phyloP scores from a whole-genome alignment of 1,140 invertebrate genomes.

The Aphaenogaster rudis region DNA sequence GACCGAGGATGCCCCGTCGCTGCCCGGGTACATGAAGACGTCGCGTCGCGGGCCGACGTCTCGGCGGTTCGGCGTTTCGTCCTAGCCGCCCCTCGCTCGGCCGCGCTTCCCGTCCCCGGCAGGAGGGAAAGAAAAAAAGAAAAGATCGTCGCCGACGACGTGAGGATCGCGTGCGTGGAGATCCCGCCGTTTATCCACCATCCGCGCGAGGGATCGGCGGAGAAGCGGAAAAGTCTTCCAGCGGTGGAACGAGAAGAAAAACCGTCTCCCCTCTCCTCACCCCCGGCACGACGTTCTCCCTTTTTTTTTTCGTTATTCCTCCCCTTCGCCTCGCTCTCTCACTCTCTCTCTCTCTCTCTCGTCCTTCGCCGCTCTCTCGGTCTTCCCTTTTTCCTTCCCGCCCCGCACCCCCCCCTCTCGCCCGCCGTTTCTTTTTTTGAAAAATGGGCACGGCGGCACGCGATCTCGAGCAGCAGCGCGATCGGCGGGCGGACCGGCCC shows the following conservation, averaged over 20 bases:
- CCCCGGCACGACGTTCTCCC: not conserved
- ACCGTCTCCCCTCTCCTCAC: not conserved
- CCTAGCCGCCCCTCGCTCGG: not conserved
- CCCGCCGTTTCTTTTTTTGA: slow-evolving; percentile 68
- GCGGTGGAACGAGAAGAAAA: slow-evolving; percentile 46
- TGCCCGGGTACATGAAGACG: slow-evolving; percentile 16
- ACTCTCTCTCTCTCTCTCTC: not conserved
- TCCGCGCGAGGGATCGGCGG: not conserved
- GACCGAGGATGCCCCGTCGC: slow-evolving; percentile 48
- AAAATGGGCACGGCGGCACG: slow-evolving; percentile 82
- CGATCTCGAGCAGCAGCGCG: slow-evolving; percentile 73
- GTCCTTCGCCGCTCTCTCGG: not conserved
- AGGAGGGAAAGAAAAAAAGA: not conserved
- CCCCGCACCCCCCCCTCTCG: not conserved
- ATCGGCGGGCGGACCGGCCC: slow-evolving; percentile 47
- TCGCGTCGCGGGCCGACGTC: slow-evolving; percentile 20
- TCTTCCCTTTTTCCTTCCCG: not conserved
- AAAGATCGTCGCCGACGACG: not conserved
- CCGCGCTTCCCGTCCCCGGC: not conserved
- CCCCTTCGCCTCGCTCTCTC: not conserved
- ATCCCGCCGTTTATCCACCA: not conserved
- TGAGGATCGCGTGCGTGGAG: not conserved
- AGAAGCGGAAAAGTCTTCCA: slow-evolving; percentile 43
- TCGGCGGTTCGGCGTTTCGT: not conserved
- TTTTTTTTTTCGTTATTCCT: not conserved